Base-by-base conservation (phyloP, 2,888 invertebrate genomes). In the Eilema depressum region DNA sequence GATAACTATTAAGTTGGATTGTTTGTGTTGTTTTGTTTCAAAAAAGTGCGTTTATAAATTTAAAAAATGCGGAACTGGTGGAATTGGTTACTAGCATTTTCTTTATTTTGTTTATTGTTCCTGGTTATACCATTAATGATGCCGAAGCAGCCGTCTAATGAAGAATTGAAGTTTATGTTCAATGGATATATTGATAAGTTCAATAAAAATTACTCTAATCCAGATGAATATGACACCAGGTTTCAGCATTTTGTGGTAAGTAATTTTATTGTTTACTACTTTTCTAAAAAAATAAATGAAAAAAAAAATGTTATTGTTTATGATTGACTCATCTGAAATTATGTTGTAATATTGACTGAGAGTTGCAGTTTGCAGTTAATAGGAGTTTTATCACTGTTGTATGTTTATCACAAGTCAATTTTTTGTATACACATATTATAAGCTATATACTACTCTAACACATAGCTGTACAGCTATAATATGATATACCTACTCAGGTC, bases 171-270 rank as follows among this genome's bases (percentile, higher is more conserved):
- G 71, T 84, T 91, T 20, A 86, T 93, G 82, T 96, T 96, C 77
- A 88, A 95, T 66, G 88, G 93, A 30, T 96, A 96, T 77, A 89
- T 96, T 20, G 77, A 89, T 80, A 92, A 94, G 83, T 96, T 93
- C 80, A 96, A 96, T 83, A 96, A 96, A 92, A 92, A 89, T 80
- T 96, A 96, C 82, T 88, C 86, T 81, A 91, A 90, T 70, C 88
- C 92, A 0, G 89, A 88, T 5, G 96, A 96, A 85, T 96, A 96
- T 80, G 84, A 89, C 62, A 86, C 89, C 10, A 92, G 96, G 81
- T 95, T 95, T 75, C 86, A 93, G 72, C 93, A 95, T 79, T 96
- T 96, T 85, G 89, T 96, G 89, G 96, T 96, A 88, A 90, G 92
- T n/a, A 17, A 66, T 65, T 53, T n/a, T 66, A 3, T 60, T 37